Evolutionary conservation across 1,140 invertebrate species (phyloP).

Genomic region (Holotrichia oblita): DNA sequence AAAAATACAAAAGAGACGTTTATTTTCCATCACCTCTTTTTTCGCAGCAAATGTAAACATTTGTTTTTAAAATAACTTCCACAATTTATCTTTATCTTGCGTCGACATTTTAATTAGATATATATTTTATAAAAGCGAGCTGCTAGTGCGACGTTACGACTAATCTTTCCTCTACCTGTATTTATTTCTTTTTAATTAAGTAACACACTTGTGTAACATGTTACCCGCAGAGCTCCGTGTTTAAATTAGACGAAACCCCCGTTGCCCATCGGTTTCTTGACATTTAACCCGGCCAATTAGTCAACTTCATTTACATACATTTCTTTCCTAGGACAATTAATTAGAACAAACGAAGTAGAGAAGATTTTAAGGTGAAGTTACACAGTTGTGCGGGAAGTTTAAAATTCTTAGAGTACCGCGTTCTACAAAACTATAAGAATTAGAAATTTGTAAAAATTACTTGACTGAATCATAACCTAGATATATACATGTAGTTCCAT

Average conservation of each 20-base stretch:
- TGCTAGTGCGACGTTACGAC: not conserved
- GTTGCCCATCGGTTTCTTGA: constrained; percentile 11
- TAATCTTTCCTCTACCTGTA: not conserved
- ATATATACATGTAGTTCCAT: no score
- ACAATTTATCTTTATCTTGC: not conserved
- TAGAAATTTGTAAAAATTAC: no score
- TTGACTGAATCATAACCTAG: no score
- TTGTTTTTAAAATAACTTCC: not conserved
- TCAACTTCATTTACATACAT: not conserved
- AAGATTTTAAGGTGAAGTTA: not conserved
- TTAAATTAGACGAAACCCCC: not conserved
- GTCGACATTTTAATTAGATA: not conserved
- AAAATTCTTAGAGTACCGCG: no score
- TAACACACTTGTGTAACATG: not conserved
- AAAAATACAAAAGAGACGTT: not conserved
- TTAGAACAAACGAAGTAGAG: not conserved
- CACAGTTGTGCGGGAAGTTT: no score
- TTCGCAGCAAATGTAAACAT: not conserved
- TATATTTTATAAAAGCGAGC: not conserved
- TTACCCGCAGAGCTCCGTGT: not conserved
- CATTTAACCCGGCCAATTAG: constrained; percentile 3
- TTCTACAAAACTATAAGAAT: no score
- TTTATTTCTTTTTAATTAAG: constrained; percentile 7
- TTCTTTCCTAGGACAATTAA: not conserved
- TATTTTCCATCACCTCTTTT: no score